Conservation (phyloP, 2,113 vertebrate genomes). For the Bathybates hornii region DNA sequence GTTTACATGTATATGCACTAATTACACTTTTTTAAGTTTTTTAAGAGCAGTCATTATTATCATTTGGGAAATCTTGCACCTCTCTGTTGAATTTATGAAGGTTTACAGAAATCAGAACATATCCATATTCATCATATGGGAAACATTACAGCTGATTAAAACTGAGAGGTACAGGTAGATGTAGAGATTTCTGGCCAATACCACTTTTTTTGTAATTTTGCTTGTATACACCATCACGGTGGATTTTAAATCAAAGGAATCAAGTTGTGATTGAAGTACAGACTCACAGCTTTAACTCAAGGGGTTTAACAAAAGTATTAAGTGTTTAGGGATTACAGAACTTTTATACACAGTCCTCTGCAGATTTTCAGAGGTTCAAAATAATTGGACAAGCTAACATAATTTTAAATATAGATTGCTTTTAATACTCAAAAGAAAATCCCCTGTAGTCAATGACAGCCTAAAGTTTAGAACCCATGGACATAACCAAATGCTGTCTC, state of each 20-base stretch:
- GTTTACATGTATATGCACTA: not conserved
- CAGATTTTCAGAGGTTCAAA: not conserved
- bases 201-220: not conserved
- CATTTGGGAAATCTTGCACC: not conserved
- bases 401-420: not conserved
- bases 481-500: not conserved
- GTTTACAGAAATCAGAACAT: not conserved
- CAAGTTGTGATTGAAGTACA: not conserved
- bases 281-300: not conserved
- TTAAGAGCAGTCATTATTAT: not conserved
- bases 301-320: not conserved
- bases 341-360: not conserved
- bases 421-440: not conserved
- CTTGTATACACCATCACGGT: not conserved
- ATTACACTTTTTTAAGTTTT: not conserved
- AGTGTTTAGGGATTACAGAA: not conserved
- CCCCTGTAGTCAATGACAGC: not conserved
- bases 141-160: not conserved
- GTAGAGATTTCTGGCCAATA: not conserved
- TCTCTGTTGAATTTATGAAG: not conserved
- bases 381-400: not conserved
- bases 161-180: not conserved
- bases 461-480: not conserved
- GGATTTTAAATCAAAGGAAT: not conserved
- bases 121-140: not conserved